These are phyloP conservation scores for Bubalus kerabau DNA, from an alignment of 2,113 vertebrate species.

Conservation along the genomic window DNA sequence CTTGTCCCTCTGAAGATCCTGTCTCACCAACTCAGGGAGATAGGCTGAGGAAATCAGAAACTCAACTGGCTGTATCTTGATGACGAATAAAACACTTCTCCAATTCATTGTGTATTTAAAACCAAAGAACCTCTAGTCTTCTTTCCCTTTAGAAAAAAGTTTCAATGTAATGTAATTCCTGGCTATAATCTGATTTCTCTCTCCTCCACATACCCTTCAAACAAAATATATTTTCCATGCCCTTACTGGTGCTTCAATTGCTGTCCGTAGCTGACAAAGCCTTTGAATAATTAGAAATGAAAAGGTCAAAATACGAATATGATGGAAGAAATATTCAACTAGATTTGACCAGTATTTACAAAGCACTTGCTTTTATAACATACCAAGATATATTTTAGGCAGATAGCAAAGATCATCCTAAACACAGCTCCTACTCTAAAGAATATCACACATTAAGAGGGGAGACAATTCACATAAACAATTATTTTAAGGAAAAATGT, in stretches of 20 bases:
- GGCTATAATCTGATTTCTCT: background rate
- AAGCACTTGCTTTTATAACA: constrained; percentile 11
- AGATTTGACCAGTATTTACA: background rate
- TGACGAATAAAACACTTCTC: background rate
- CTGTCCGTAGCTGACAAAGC: background rate
- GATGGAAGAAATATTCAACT: background rate
- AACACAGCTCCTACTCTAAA: background rate
- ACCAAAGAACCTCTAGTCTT: background rate
- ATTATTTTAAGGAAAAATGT: background rate
- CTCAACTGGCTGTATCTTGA: background rate
- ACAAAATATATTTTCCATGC: background rate
- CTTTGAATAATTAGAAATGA: constrained; percentile 36
- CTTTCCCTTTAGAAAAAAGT: background rate
- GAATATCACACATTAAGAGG: background rate
- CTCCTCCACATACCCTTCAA: background rate
- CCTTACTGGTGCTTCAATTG: background rate
- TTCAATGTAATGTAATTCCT: background rate
- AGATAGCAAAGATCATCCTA: background rate
- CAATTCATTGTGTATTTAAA: background rate
- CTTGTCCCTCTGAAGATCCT: background rate
- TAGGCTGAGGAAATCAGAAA: background rate
- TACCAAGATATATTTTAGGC: background rate
- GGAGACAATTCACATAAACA: background rate
- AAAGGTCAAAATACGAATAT: background rate
- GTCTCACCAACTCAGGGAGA: background rate